Evolutionary conservation across 2,113 vertebrate genomes (phyloP).

Genomic region (Polypterus bichir): DNA sequence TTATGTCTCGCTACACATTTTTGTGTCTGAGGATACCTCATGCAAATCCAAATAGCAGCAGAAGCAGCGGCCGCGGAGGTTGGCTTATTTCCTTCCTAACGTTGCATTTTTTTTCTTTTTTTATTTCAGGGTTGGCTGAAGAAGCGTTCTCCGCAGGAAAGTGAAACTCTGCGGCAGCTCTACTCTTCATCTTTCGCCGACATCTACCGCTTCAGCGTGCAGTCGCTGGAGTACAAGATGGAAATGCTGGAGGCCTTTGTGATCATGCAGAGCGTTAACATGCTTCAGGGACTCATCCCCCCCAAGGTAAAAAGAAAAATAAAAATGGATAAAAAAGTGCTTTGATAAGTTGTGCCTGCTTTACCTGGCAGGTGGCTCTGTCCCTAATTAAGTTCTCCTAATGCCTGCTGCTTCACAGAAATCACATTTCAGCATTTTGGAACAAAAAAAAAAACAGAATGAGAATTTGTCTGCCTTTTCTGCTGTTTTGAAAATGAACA

Average conservation of each 20-base stretch:
- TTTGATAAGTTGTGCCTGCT: too few relatives aligned
- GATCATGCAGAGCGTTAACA: constrained; percentile 75
- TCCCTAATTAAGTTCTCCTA: too few relatives aligned
- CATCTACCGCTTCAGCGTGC: constrained; percentile 63
- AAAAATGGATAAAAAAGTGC: too few relatives aligned
- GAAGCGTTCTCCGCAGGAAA: constrained; percentile 57
- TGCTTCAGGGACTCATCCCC: constrained; percentile 83
- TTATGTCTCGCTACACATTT: too few relatives aligned
- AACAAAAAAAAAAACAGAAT: too few relatives aligned
- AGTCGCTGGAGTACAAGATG: constrained; percentile 70
- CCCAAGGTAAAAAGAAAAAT: constrained; percentile 49
- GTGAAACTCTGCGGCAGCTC: constrained; percentile 58
- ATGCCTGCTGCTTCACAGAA: too few relatives aligned
- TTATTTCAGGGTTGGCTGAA: constrained; percentile 71
- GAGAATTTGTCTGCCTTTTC: too few relatives aligned
- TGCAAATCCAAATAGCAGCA: not conserved
- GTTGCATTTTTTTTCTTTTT: too few relatives aligned
- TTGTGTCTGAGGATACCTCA: not conserved
- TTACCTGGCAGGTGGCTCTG: too few relatives aligned
- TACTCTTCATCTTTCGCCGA: constrained; percentile 68
- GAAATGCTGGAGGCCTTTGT: constrained; percentile 84
- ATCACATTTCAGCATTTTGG: too few relatives aligned
- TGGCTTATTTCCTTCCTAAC: constrained; percentile 2
- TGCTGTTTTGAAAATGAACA: too few relatives aligned
- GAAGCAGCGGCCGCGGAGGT: not conserved